phyloP scores from a whole-genome alignment of 2,888 invertebrate genomes.

The Choristoneura rosaceana region DNA sequence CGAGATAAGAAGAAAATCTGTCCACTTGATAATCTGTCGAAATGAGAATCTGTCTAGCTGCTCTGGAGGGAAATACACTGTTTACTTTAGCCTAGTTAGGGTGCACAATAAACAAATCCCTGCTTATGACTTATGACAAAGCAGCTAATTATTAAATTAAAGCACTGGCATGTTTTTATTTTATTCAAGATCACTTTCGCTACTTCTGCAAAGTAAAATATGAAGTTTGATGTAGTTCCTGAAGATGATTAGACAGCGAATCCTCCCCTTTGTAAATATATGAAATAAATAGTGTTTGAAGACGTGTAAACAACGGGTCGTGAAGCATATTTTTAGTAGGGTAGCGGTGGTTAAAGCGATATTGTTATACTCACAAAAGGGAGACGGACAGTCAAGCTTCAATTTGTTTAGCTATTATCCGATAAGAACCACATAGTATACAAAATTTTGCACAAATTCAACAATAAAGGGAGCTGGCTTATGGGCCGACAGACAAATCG shows the following conservation, averaged over 20 bases:
- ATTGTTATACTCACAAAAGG: constrained; percentile 66
- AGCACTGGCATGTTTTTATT: background rate
- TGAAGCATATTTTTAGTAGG: constrained; percentile 52
- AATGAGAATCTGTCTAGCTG: no score
- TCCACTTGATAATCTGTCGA: no score
- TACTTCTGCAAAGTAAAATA: background rate
- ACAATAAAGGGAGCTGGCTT: constrained; percentile 61
- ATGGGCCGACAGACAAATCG: constrained; percentile 69
- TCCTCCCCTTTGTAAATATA: constrained; percentile 83
- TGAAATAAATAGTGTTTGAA: constrained; percentile 62
- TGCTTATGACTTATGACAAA: constrained; percentile 24
- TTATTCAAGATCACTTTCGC: background rate
- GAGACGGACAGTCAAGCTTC: constrained; percentile 54
- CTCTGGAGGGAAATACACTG: background rate
- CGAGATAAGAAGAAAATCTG: no score
- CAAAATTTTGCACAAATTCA: constrained; percentile 70
- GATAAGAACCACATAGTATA: constrained; percentile 73
- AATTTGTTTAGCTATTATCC: constrained; percentile 63
- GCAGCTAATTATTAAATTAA: constrained; percentile 32
- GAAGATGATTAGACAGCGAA: constrained; percentile 51
- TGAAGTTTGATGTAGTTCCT: constrained; percentile 28
- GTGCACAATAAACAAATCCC: constrained; percentile 28
- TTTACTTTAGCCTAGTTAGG: background rate
- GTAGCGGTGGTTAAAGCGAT: constrained; percentile 19
- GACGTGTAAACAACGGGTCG: constrained; percentile 81